Evolutionary conservation across 2,797 vertebrate genomes (phyloP).

Genomic region (Platalea minor): DNA sequence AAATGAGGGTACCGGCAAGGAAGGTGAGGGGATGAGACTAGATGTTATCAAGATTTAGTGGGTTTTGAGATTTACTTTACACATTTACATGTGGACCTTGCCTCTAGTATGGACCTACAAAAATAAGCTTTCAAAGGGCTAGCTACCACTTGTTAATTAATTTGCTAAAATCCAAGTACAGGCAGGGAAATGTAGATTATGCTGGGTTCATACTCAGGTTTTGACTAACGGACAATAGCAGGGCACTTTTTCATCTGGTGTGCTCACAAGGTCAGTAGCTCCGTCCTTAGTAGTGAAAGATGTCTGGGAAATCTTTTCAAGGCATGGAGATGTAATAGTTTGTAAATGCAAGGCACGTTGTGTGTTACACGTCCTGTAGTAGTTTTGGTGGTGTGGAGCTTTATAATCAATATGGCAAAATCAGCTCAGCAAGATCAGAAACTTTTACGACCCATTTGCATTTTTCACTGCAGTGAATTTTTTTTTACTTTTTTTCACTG

Average conservation of each 20-base stretch:
- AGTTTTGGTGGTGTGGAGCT: neutral
- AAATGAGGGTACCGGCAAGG: neutral
- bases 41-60: neutral
- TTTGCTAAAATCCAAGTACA: neutral
- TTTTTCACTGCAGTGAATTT: neutral
- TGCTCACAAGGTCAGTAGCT: neutral
- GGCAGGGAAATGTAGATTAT: neutral
- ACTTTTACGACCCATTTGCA: neutral
- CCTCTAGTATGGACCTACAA: neutral
- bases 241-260: neutral
- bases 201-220: neutral
- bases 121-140: neutral
- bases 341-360: neutral
- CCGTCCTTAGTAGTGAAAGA: neutral
- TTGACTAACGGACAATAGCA: neutral
- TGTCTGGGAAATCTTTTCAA: neutral
- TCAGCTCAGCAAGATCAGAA: neutral
- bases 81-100: neutral
- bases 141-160: neutral
- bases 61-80: neutral
- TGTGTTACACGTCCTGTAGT: neutral
- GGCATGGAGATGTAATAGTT: neutral
- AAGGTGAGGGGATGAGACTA: neutral
- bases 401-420: neutral
- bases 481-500: neutral